Percentiles rank a stretch among this genome's conserved stretches.
phyloP scores from a whole-genome alignment of 2,888 invertebrate species.

The Amaurobius ferox region DNA sequence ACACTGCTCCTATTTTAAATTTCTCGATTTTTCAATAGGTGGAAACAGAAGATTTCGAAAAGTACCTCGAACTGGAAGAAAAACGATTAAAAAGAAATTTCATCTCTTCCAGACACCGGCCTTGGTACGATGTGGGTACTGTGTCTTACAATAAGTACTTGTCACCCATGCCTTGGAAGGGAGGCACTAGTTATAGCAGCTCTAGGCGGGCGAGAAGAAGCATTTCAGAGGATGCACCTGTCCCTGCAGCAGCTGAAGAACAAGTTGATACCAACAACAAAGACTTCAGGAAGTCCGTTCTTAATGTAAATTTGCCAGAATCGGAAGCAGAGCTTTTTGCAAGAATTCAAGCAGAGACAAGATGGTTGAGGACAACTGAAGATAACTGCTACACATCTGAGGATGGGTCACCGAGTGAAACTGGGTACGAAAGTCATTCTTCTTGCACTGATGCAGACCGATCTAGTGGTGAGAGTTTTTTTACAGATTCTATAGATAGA shows the following conservation, averaged over 20 bases:
- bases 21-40: conserved; percentile 30
- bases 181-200: neutral
- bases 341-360: conserved; percentile 28
- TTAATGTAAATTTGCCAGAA: conserved; percentile 38
- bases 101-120: conserved; percentile 39
- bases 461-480: conserved; percentile 35
- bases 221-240: no score
- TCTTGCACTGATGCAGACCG: conserved; percentile 50
- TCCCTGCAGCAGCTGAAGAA: neutral
- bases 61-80: conserved; percentile 26
- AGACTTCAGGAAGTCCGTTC: conserved; percentile 51
- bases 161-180: conserved; percentile 56
- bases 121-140: conserved; percentile 21
- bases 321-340: conserved; percentile 29
- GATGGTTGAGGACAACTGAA: neutral
- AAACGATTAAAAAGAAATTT: conserved; percentile 6
- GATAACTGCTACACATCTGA: conserved; percentile 29
- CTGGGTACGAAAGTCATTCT: conserved; percentile 54
- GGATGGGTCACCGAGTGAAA: conserved; percentile 54
- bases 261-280: conserved; percentile 16
- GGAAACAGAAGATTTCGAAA: conserved; percentile 29
- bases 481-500: conserved; percentile 49
- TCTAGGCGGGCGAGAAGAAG: neutral
- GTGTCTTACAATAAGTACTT: conserved; percentile 48
- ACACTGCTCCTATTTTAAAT: no score